phyloP scores from a whole-genome alignment of 2,797 vertebrate genomes.

The Gymnopithys bicolor region DNA sequence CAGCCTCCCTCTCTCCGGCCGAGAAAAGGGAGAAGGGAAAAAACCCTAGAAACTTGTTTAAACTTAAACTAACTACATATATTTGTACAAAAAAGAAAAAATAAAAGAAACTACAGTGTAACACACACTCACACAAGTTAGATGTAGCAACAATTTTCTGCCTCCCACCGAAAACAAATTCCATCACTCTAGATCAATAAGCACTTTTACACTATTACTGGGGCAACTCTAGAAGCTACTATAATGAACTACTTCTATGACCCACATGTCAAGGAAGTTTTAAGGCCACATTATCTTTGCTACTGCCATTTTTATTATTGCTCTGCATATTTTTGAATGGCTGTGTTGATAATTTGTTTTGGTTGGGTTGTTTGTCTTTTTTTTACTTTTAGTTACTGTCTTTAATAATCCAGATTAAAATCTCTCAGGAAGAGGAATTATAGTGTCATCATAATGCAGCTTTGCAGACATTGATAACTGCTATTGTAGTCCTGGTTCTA shows the following conservation, averaged over 20 bases:
- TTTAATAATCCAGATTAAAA: slow-evolving; percentile 12
- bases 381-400: neutral
- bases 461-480: neutral
- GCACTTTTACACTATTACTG: neutral
- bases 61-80: too few relatives aligned
- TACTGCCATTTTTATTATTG: neutral
- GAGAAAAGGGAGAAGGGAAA: too few relatives aligned
- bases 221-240: neutral
- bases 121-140: too few relatives aligned
- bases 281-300: neutral
- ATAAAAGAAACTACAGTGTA: too few relatives aligned
- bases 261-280: neutral
- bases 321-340: neutral
- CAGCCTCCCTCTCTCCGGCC: too few relatives aligned
- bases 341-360: neutral
- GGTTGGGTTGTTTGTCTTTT: neutral
- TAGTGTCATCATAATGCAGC: neutral
- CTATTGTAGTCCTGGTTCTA: neutral
- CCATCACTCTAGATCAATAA: too few relatives aligned
- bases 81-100: too few relatives aligned
- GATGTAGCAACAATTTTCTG: too few relatives aligned
- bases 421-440: neutral
- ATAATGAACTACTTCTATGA: neutral
- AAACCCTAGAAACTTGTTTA: too few relatives aligned
- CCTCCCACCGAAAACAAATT: too few relatives aligned